These are phyloP conservation scores for Heliothis virescens DNA, from an alignment of 1,140 invertebrate genomes.

Conservation along the genomic window DNA sequence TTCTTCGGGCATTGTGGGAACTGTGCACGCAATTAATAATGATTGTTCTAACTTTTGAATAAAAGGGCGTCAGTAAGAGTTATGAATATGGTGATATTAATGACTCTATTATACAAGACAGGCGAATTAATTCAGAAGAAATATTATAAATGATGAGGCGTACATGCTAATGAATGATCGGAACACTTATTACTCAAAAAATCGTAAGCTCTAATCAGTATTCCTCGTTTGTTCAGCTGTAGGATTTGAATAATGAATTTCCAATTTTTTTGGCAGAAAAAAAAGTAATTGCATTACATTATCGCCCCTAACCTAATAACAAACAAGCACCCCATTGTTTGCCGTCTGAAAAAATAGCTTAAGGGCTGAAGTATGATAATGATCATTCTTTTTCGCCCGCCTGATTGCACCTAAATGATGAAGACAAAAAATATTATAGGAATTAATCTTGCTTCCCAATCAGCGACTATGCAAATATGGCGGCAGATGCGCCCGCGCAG, in stretches of 20 bases:
- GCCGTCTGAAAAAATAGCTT: slow-evolving; percentile 84
- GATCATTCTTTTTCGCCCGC: slow-evolving; percentile 79
- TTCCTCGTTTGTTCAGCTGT: slow-evolving; percentile 79
- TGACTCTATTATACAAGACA: background rate
- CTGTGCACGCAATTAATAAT: slow-evolving; percentile 20
- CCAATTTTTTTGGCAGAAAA: slow-evolving; percentile 72
- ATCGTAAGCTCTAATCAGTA: slow-evolving; percentile 71
- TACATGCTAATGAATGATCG: slow-evolving; percentile 19
- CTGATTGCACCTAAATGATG: slow-evolving; percentile 83
- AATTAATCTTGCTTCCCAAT: slow-evolving; percentile 83
- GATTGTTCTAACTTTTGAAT: slow-evolving; percentile 28
- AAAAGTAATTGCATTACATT: slow-evolving; percentile 85
- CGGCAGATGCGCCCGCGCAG: slow-evolving; percentile 71
- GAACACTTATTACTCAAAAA: slow-evolving; percentile 51
- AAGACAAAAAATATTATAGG: slow-evolving; percentile 83
- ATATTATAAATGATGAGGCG: slow-evolving; percentile 9
- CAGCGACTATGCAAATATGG: slow-evolving; percentile 80
- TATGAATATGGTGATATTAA: background rate
- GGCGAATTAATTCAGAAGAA: background rate
- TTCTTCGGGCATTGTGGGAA: slow-evolving; percentile 60
- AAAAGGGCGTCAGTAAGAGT: background rate
- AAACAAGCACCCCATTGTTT: slow-evolving; percentile 84
- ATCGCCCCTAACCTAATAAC: slow-evolving; percentile 84
- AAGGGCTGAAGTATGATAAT: slow-evolving; percentile 86
- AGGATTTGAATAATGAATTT: slow-evolving; percentile 85